Conservation (phyloP, 2,888 invertebrate species). For the Venustoraphidia nigricollis region DNA sequence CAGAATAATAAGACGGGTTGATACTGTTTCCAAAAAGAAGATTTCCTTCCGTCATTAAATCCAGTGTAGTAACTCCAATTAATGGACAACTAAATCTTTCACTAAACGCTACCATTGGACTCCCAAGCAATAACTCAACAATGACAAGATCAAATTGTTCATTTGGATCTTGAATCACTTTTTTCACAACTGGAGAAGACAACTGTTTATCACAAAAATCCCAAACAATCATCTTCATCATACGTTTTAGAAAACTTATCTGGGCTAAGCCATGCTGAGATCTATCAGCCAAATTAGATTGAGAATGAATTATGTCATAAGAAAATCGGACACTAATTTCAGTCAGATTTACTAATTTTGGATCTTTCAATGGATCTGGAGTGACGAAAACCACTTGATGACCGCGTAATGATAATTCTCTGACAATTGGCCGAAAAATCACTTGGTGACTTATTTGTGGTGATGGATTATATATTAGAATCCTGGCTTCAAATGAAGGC, state of each 20-base stretch:
- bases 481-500: constrained; percentile 16
- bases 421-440: constrained; percentile 24
- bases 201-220: constrained; percentile 9
- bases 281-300: neutral
- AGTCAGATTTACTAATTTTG: constrained; percentile 20
- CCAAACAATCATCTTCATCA: too few species aligned
- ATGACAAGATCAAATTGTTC: constrained; percentile 19
- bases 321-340: constrained; percentile 23
- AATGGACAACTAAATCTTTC: constrained; percentile 17
- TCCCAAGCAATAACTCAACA: constrained; percentile 13
- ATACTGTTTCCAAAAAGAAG: constrained; percentile 13
- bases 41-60: constrained; percentile 3
- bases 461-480: constrained; percentile 24
- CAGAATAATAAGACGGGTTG: constrained; percentile 10
- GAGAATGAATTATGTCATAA: constrained; percentile 9
- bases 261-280: too few species aligned
- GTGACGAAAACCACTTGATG: constrained; percentile 31
- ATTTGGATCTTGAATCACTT: constrained; percentile 1
- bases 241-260: too few species aligned
- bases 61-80: constrained; percentile 12
- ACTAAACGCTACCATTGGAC: constrained; percentile 10
- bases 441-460: constrained; percentile 33
- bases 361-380: constrained; percentile 21
- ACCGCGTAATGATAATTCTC: constrained; percentile 27
- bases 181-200: constrained; percentile 7